phyloP scores from a whole-genome alignment of 2,113 vertebrate species.

The Sinosuthora webbiana region DNA sequence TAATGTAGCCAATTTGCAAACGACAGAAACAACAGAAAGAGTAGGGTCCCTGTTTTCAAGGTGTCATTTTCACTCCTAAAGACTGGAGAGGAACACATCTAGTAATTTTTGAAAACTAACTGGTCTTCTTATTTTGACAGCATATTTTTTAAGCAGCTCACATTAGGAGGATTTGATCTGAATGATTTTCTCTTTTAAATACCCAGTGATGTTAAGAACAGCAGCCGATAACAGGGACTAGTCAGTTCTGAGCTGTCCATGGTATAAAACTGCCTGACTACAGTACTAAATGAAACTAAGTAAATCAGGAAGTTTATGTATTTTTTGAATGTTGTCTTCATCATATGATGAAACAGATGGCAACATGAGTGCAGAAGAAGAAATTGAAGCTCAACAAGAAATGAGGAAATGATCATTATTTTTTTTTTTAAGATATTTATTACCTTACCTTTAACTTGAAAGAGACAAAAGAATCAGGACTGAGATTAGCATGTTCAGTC shows the following conservation, averaged over 20 bases:
- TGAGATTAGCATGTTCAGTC: neutral
- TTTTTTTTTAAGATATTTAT: neutral
- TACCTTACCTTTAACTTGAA: neutral
- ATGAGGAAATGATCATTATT: neutral
- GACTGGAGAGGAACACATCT: neutral
- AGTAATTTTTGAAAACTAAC: neutral
- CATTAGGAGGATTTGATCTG: neutral
- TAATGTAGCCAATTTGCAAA: neutral
- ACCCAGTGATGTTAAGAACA: neutral
- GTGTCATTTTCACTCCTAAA: neutral
- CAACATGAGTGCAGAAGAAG: neutral
- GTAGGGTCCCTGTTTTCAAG: neutral
- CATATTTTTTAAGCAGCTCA: neutral
- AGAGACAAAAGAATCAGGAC: neutral
- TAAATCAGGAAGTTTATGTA: neutral
- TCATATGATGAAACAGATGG: neutral
- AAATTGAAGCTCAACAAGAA: neutral
- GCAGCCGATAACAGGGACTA: neutral
- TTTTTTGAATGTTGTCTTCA: neutral
- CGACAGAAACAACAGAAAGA: neutral
- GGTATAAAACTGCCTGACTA: neutral
- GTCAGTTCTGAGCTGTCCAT: neutral
- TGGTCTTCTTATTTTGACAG: neutral
- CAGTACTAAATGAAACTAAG: neutral
- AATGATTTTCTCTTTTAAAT: neutral